Conservation (phyloP, 1,140 invertebrate genomes). For the Cardiocondyla obscurior region DNA sequence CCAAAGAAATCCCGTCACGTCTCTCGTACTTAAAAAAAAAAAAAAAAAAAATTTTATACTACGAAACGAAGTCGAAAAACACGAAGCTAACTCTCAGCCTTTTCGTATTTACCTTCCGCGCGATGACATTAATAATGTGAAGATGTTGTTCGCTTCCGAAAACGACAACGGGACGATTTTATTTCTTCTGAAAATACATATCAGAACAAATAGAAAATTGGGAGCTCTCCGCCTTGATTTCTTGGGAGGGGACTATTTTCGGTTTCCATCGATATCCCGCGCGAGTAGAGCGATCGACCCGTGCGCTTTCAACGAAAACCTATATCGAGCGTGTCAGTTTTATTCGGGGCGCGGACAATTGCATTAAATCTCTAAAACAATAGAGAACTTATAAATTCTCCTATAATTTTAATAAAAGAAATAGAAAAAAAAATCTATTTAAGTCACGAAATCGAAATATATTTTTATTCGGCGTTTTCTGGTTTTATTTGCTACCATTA, state of each 20-base stretch:
- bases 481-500: not conserved
- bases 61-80: not conserved
- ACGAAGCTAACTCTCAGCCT: not conserved
- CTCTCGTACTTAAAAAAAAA: too few relatives aligned
- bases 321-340: conserved; percentile 16
- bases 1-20: not conserved
- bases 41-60: not conserved
- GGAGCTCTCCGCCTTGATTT: not conserved
- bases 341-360: not conserved
- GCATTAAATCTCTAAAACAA: too few relatives aligned
- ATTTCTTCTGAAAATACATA: not conserved
- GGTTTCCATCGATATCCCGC: not conserved
- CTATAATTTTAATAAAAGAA: too few relatives aligned
- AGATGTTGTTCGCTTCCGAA: not conserved
- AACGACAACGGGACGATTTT: not conserved
- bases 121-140: not conserved
- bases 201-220: not conserved
- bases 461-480: not conserved
- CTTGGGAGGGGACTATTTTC: conserved; percentile 17
- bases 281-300: not conserved
- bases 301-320: conserved; percentile 13
- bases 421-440: not conserved
- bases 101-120: not conserved
- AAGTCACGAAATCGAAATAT: not conserved
- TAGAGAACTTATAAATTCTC: too few relatives aligned